Percentiles rank a stretch among this genome's conserved stretches.
phyloP scores from a whole-genome alignment of 2,797 vertebrate genomes.

The Lindbergichthys nudifrons region DNA sequence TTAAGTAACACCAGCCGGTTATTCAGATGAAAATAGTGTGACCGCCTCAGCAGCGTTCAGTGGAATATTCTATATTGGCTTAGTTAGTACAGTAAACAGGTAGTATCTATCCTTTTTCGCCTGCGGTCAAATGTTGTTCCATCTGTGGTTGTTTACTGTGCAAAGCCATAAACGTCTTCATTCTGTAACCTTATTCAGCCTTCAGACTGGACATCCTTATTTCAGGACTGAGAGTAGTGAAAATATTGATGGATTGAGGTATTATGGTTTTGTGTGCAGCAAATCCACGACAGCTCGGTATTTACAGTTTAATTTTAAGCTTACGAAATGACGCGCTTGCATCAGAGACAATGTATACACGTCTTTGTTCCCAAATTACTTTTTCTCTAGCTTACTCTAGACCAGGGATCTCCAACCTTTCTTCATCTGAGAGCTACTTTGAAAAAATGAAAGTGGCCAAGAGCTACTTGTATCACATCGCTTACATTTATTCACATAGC shows the following conservation, averaged over 20 bases:
- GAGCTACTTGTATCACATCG: too few species aligned
- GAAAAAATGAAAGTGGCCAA: too few species aligned
- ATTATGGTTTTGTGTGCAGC: constrained; percentile 74
- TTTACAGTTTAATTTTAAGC: constrained; percentile 72
- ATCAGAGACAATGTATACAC: constrained; percentile 54
- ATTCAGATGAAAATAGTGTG: constrained; percentile 73
- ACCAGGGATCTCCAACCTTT: too few species aligned
- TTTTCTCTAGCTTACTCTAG: too few species aligned
- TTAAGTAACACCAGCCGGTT: constrained; percentile 56
- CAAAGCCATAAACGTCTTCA: constrained; percentile 82
- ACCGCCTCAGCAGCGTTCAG: constrained; percentile 66
- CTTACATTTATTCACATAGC: too few species aligned
- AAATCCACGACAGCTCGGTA: constrained; percentile 56
- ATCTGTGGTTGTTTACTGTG: constrained; percentile 87
- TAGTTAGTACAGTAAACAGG: constrained; percentile 81
- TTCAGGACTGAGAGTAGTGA: constrained; percentile 76
- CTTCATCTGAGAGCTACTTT: too few species aligned
- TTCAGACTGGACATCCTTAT: constrained; percentile 84
- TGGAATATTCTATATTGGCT: constrained; percentile 86
- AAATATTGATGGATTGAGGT: constrained; percentile 85
- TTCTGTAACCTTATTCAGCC: constrained; percentile 83
- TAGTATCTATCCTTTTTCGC: constrained; percentile 85
- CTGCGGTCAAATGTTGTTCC: constrained; percentile 85
- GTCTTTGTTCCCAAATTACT: constrained; percentile 29
- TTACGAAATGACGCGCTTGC: constrained; percentile 42